phyloP scores from a whole-genome alignment of 2,888 invertebrate species.

The Cataglyphis cursor region DNA sequence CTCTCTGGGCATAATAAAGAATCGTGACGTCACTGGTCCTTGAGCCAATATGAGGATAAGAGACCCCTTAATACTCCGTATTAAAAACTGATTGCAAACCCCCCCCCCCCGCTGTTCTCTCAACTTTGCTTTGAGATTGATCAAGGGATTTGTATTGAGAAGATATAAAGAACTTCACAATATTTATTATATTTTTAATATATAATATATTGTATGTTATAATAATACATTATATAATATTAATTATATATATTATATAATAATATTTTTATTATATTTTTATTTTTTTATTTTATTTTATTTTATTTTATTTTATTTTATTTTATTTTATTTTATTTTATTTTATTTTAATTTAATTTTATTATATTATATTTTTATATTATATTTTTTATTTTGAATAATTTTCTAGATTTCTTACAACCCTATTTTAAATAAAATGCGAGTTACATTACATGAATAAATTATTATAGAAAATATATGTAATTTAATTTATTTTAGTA shows the following conservation, averaged over 20 bases:
- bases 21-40: slow-evolving; percentile 56
- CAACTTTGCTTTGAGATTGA: background rate
- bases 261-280: too few relatives aligned
- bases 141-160: background rate
- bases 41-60: slow-evolving; percentile 46
- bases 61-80: slow-evolving; percentile 43
- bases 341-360: too few relatives aligned
- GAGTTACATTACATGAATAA: background rate
- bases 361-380: too few relatives aligned
- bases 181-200: background rate
- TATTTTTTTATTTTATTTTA: too few relatives aligned
- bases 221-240: too few relatives aligned
- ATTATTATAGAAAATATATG: background rate
- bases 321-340: too few relatives aligned
- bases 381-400: too few relatives aligned
- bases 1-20: slow-evolving; percentile 43
- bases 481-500: background rate
- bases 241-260: too few relatives aligned
- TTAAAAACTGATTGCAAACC: slow-evolving; percentile 49
- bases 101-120: slow-evolving; percentile 17
- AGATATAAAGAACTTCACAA: background rate
- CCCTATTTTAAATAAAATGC: background rate
- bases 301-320: too few relatives aligned
- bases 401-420: background rate
- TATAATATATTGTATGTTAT: too few relatives aligned